Evolutionary conservation across 2,888 invertebrate species (phyloP), one percentile per base, ranked within the genome.

Genomic region (Dermolepida albohirtum): DNA sequence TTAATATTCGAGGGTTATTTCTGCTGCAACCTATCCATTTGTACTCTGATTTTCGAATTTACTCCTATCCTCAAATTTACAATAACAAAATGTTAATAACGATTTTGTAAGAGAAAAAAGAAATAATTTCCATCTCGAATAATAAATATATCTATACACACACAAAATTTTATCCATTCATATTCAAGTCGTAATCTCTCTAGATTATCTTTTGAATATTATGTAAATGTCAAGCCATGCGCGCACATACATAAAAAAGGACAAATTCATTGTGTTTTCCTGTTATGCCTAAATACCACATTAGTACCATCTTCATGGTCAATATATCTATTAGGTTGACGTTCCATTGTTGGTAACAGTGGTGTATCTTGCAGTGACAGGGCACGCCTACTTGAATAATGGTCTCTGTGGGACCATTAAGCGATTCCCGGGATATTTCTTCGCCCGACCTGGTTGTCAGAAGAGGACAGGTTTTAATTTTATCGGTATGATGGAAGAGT

Each of bases 271-370:
- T 65, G 65, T 65, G 43, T 55, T 66, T 55, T 57, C 50, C 39
- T 57, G 66, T 66, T 55, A 66, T 49, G 16, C 44, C 49, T 66
- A 66, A 57, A 66, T 66, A 66, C 50, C 22, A 44, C 57, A 66
- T 66, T 66, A 66, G 66, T 57, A 66, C 66, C 55, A 66, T 66
- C 57, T 66, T 66, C 66, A 66, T 22, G 66, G 66, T 66, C 66
- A 66, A 66, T 66, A 66, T 66, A 66, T 66, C 66, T 66, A 66
- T 57, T 66, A 57, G 66, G 47, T 47, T 66, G 66, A 57, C 57
- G 55, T 57, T 43, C 39, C 41, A 57, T 57, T 57, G 57, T 57
- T 44, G 57, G 40, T 22, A 16, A 47, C 49, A 39, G 47, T 47
- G 40, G 39, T 34, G 49, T 47, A 47, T 49, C 66, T 55, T 29